phyloP scores from a whole-genome alignment of 2,797 vertebrate genomes.

The Hirundo rustica region DNA sequence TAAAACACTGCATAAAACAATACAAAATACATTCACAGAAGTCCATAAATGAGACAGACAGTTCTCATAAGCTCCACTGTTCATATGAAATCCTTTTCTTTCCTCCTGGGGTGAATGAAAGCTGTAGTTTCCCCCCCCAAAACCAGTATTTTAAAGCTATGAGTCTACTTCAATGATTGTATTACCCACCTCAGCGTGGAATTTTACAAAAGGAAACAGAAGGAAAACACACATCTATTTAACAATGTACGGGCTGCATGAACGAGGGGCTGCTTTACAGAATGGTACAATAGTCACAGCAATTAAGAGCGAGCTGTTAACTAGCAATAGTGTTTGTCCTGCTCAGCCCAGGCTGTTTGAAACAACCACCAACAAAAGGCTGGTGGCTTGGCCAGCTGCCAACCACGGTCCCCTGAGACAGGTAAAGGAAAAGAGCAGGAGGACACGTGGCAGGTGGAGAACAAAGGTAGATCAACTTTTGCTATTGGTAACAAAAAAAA shows the following conservation, averaged over 20 bases:
- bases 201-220: slow-evolving; percentile 70
- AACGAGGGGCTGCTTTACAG: neutral
- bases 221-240: slow-evolving; percentile 63
- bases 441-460: slow-evolving; percentile 10
- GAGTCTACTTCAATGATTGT: neutral
- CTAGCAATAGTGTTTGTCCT: slow-evolving; percentile 22
- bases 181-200: neutral
- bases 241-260: slow-evolving; percentile 8
- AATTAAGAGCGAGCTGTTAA: slow-evolving; percentile 20
- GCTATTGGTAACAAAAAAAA: slow-evolving; percentile 15
- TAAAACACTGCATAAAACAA: neutral
- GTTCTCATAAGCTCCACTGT: neutral
- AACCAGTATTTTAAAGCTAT: slow-evolving; percentile 32
- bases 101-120: slow-evolving; percentile 8
- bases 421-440: slow-evolving; percentile 41
- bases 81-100: neutral
- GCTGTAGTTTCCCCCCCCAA: neutral
- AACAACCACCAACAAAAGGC: neutral
- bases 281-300: slow-evolving; percentile 27
- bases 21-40: neutral
- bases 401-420: slow-evolving; percentile 3
- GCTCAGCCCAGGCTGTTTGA: neutral
- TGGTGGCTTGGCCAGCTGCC: neutral
- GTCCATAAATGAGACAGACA: neutral
- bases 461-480: slow-evolving; percentile 29